A percentile compares a stretch with the other conserved stretches of the same genome.
Evolutionary conservation across 2,888 invertebrate genomes (phyloP).

Genomic region (Drosophila mulleri): DNA sequence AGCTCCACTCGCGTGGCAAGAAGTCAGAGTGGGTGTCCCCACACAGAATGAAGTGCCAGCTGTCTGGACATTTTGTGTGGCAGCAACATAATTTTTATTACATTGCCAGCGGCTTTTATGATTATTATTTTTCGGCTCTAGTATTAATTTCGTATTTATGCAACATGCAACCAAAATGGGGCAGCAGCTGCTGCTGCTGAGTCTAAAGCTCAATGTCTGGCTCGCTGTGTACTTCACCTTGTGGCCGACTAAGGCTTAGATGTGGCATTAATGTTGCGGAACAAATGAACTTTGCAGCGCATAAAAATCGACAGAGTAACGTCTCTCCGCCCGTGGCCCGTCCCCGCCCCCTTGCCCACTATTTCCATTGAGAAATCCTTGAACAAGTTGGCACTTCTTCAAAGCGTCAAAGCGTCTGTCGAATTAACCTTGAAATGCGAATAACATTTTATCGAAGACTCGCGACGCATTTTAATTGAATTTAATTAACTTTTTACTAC

Average conservation of each 20-base stretch:
- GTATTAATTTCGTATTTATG: conserved; percentile 55
- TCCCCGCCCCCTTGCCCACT: rapidly evolving
- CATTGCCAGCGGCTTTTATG: conserved; percentile 50
- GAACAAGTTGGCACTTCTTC: conserved; percentile 70
- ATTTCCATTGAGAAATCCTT: conserved; percentile 4
- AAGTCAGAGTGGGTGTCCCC: neutral
- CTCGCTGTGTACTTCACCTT: conserved; percentile 39
- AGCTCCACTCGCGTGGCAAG: conserved; percentile 33
- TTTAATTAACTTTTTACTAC: conserved; percentile 77
- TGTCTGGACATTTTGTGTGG: conserved; percentile 74
- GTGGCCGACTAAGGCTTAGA: conserved; percentile 29
- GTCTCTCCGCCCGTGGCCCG: too few relatives aligned
- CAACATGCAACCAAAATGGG: conserved; percentile 2
- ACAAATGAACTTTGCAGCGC: conserved; percentile 56
- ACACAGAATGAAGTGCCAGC: conserved; percentile 33
- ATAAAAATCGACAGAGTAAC: conserved; percentile 18
- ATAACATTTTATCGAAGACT: conserved; percentile 81
- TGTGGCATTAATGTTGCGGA: conserved; percentile 71
- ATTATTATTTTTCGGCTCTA: conserved; percentile 22
- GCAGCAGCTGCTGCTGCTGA: neutral
- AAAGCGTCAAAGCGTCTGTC: conserved; percentile 63
- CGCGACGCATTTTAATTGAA: conserved; percentile 79
- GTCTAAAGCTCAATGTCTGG: neutral
- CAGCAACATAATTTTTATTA: conserved; percentile 76
- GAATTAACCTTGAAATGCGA: conserved; percentile 77